Evolutionary conservation across 1,140 invertebrate species (phyloP), one percentile per base, ranked within the genome.

Genomic region (Acromyrmex charruanus): DNA sequence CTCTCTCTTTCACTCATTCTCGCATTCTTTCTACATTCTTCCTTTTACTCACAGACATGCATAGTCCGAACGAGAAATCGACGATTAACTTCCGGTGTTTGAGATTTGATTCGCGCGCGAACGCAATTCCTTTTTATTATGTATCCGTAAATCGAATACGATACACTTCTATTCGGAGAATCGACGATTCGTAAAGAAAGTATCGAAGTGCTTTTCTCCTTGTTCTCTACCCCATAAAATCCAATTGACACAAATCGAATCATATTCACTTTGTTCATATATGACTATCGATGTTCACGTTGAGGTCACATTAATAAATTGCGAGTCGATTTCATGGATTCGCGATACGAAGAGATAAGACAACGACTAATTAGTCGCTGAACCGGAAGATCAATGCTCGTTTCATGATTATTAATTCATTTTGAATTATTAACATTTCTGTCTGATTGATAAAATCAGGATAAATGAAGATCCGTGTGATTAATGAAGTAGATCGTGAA

Each of bases 361-460:
- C 55, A 61, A 39, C 35, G 31, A 44, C n/a, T 35, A 44, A 77
- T 63, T 44, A 61, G 7, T 77, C 21, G 39, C 39, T 28, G 35
- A 75, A 58, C n/a, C 25, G 28, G 16, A 25, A 25, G 21, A 61
- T 61, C 35, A 31, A 25, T 59, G 44, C 28, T 18, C 28, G 59
- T 49, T 51, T 65, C 35, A 28, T n/a, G 12, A 68, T 80, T 55
- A 39, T 79, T 79, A 31, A 65, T 0, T 16, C 25, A 7, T 25
- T 25, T 18, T 14, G 55, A 77, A 31, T 12, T 79, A 31, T 12
- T 44, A 44, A 44, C 39, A 49, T 51, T 44, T 49, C 59, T 25
- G 44, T n/a, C 28, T n/a, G 65, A 81, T 69, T 81, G 51, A 80
- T 80, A 80, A 68, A 80, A 80, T 68, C 49, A 69, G 16, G 49